Percentiles rank a stretch among this genome's conserved stretches.
Conservation (phyloP, 2,888 invertebrate species). For the Pterostichus niger region DNA sequence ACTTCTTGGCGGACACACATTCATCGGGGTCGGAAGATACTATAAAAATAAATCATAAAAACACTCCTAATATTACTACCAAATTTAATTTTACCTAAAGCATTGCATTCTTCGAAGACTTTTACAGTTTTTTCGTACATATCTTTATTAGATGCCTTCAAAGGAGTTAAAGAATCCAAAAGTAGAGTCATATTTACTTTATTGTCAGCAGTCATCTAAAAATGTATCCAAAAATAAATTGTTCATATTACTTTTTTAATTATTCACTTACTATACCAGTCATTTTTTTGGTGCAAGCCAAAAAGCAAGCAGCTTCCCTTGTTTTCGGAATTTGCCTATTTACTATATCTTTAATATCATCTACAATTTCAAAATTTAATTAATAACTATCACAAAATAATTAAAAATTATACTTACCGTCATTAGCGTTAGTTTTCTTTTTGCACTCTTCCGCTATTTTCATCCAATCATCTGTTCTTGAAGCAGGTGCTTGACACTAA, state of each 20-base stretch:
- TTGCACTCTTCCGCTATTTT: background rate
- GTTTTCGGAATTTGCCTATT: constrained; percentile 7
- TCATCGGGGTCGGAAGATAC: background rate
- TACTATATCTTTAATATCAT: background rate
- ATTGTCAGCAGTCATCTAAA: constrained; percentile 1
- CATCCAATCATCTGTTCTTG: background rate
- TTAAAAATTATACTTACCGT: constrained; percentile 2
- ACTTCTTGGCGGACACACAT: background rate
- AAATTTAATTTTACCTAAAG: background rate
- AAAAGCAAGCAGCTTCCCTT: constrained; percentile 1
- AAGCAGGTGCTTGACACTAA: background rate
- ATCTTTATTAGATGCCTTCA: background rate
- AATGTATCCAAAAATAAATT: background rate
- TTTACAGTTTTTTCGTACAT: background rate
- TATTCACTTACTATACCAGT: background rate
- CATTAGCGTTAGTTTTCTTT: background rate
- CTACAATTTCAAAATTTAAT: background rate
- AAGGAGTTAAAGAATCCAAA: background rate
- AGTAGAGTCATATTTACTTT: background rate
- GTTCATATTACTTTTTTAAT: background rate
- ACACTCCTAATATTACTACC: background rate
- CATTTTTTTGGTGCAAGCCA: constrained; percentile 1
- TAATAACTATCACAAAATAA: background rate
- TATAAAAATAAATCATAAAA: background rate
- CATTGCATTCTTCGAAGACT: background rate